These are phyloP conservation scores for Noctilio leporinus DNA, from an alignment of 2,113 vertebrate genomes.

Conservation along the genomic window DNA sequence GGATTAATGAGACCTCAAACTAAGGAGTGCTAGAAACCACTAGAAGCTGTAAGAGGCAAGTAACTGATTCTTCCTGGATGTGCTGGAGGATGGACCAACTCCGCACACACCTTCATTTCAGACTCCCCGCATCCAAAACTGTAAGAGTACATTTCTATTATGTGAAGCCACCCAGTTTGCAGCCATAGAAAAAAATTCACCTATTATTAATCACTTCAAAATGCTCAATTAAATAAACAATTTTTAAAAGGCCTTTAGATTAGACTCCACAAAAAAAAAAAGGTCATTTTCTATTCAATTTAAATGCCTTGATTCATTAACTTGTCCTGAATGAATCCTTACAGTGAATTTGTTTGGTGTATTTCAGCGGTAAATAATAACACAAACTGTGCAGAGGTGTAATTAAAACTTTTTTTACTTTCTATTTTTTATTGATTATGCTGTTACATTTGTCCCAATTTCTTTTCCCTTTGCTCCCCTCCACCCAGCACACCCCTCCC, in stretches of 20 bases:
- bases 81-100: not conserved
- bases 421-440: too few relatives aligned
- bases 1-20: not conserved
- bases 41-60: not conserved
- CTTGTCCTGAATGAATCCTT: not conserved
- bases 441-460: too few relatives aligned
- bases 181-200: not conserved
- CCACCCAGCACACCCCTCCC: too few relatives aligned
- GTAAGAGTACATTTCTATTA: not conserved
- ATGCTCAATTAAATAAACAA: not conserved
- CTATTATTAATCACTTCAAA: too few relatives aligned
- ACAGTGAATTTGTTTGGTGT: not conserved
- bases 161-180: not conserved
- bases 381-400: not conserved
- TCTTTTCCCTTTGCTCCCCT: too few relatives aligned
- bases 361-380: not conserved
- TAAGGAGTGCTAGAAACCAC: not conserved
- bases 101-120: not conserved
- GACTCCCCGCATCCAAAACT: not conserved
- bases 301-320: not conserved
- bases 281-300: not conserved
- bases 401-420: too few relatives aligned
- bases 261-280: not conserved
- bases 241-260: not conserved
- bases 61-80: not conserved